These are phyloP conservation scores for Noctua janthina DNA, from an alignment of 2,888 invertebrate species.

Conservation along the genomic window DNA sequence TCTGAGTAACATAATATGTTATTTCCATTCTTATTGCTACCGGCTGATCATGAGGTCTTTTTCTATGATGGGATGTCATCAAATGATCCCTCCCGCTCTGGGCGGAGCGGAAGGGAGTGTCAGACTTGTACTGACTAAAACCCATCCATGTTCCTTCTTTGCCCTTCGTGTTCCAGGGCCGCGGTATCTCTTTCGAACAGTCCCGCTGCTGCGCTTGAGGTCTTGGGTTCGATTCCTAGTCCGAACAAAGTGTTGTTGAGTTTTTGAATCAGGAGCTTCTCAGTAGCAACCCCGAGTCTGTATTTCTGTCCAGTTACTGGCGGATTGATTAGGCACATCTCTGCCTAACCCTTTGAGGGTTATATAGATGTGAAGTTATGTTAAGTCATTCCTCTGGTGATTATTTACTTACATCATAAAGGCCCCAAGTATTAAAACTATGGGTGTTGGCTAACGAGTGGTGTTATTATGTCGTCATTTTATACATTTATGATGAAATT, in stretches of 20 bases:
- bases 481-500: background rate
- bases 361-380: background rate
- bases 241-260: background rate
- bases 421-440: background rate
- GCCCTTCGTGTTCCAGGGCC: too few species aligned
- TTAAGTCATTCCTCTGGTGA: background rate
- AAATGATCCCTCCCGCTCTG: too few species aligned
- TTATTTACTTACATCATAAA: background rate
- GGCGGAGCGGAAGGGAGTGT: too few species aligned
- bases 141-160: too few species aligned
- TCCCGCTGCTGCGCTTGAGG: too few species aligned
- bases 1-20: background rate
- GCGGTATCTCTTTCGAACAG: too few species aligned
- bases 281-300: background rate
- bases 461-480: background rate
- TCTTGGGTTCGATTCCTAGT: background rate
- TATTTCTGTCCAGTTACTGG: background rate
- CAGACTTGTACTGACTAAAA: too few species aligned
- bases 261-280: background rate
- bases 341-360: background rate
- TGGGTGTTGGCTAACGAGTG: background rate
- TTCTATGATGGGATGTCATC: too few species aligned
- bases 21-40: background rate
- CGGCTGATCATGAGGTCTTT: background rate
- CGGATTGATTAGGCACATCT: background rate